A percentile compares a stretch with the other conserved stretches of the same genome.
Evolutionary conservation across 2,113 vertebrate genomes (phyloP).

Genomic region (Rissa tridactyla): DNA sequence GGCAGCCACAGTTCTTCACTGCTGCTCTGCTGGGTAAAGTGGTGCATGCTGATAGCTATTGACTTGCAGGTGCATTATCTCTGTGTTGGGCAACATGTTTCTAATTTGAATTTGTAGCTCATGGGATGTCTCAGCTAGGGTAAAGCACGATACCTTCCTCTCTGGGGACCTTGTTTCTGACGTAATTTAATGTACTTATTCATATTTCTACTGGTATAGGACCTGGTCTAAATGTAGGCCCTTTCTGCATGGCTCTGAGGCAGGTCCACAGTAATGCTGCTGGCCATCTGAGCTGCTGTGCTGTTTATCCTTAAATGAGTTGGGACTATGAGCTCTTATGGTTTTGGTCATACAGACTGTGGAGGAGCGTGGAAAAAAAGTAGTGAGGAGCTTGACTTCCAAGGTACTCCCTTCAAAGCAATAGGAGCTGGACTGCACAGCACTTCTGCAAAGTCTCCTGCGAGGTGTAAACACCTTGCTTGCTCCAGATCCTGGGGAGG

Average conservation of each 20-base stretch:
- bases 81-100: background rate
- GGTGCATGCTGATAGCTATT: background rate
- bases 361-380: rapidly evolving
- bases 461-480: background rate
- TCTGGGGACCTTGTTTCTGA: background rate
- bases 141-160: background rate
- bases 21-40: background rate
- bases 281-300: background rate
- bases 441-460: background rate
- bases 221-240: background rate
- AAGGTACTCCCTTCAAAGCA: background rate
- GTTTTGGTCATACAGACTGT: background rate
- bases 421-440: background rate
- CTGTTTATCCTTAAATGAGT: background rate
- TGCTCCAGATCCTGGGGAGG: background rate
- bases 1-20: background rate
- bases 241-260: background rate
- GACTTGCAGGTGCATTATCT: background rate
- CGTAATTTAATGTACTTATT: background rate
- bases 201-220: background rate
- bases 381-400: background rate
- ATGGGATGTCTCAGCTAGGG: background rate
- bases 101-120: background rate
- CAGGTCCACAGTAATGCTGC: background rate
- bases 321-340: background rate